A percentile compares a stretch with the other conserved stretches of the same genome.
These are phyloP conservation scores for Pinna nobilis DNA, from an alignment of 1,140 invertebrate genomes.

Conservation along the genomic window DNA sequence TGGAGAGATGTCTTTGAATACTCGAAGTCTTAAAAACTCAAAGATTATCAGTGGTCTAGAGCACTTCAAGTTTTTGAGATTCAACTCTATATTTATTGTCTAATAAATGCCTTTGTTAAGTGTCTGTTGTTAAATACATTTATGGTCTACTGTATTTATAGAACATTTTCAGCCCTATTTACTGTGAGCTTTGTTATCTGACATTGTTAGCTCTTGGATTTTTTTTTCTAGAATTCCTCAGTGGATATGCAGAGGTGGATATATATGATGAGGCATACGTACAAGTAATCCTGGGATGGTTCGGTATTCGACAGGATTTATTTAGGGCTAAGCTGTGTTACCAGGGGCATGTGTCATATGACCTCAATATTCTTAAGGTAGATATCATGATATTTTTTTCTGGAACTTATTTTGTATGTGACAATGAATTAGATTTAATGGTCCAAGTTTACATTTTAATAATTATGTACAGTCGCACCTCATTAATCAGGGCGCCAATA, in stretches of 20 bases:
- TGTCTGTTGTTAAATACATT: neutral
- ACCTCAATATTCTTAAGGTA: constrained; percentile 19
- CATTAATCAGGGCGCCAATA: too few species aligned
- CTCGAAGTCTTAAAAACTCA: too few species aligned
- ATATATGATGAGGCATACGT: constrained; percentile 11
- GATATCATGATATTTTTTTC: neutral
- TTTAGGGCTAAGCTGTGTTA: neutral
- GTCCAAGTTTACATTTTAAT: too few species aligned
- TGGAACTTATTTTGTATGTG: too few species aligned
- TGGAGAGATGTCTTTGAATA: too few species aligned
- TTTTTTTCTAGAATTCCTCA: neutral
- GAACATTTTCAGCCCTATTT: neutral
- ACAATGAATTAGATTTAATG: too few species aligned
- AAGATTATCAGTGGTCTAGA: too few species aligned
- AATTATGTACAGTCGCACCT: too few species aligned
- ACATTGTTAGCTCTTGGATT: neutral
- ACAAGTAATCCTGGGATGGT: constrained; percentile 11
- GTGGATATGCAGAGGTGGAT: neutral
- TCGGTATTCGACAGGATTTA: neutral
- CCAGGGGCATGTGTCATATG: constrained; percentile 1
- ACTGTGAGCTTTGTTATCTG: neutral
- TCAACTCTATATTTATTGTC: too few species aligned
- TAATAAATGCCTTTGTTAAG: neutral
- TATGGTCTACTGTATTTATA: neutral
- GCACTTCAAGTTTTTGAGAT: too few species aligned